These are phyloP conservation scores for Amphipyra tragopoginis DNA, from an alignment of 2,888 invertebrate species.

Conservation along the genomic window DNA sequence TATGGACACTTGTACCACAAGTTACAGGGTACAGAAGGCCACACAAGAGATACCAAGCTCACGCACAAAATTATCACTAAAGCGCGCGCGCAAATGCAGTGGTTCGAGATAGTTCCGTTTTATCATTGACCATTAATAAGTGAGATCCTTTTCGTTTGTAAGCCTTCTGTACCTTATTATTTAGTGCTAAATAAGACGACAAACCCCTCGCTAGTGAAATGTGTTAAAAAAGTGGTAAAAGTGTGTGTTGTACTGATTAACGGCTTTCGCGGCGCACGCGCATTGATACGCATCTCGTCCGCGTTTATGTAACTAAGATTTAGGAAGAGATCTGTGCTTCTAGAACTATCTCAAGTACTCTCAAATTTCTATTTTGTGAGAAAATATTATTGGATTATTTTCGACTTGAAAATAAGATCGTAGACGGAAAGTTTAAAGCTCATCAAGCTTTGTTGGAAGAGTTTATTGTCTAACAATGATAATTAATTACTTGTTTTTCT, in stretches of 20 bases:
- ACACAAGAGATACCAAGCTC: constrained; percentile 13
- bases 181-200: constrained; percentile 47
- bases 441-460: not conserved
- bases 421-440: not conserved
- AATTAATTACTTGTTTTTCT: not conserved
- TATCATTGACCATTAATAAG: constrained; percentile 10
- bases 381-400: constrained; percentile 1
- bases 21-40: constrained; percentile 45
- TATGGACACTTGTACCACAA: constrained; percentile 50
- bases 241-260: constrained; percentile 67
- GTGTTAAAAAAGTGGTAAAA: constrained; percentile 66
- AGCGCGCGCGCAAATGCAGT: constrained; percentile 7
- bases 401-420: not conserved
- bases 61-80: constrained; percentile 10
- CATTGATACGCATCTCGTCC: constrained; percentile 56
- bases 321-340: constrained; percentile 47
- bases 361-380: not conserved
- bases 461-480: not conserved
- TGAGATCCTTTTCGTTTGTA: constrained; percentile 8
- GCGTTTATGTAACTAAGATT: constrained; percentile 61
- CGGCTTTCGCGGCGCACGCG: constrained; percentile 56
- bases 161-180: constrained; percentile 45
- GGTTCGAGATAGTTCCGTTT: constrained; percentile 14
- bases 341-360: constrained; percentile 32
- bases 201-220: constrained; percentile 54